phyloP scores from a whole-genome alignment of 2,888 invertebrate genomes.

The Drosophila seclusa region DNA sequence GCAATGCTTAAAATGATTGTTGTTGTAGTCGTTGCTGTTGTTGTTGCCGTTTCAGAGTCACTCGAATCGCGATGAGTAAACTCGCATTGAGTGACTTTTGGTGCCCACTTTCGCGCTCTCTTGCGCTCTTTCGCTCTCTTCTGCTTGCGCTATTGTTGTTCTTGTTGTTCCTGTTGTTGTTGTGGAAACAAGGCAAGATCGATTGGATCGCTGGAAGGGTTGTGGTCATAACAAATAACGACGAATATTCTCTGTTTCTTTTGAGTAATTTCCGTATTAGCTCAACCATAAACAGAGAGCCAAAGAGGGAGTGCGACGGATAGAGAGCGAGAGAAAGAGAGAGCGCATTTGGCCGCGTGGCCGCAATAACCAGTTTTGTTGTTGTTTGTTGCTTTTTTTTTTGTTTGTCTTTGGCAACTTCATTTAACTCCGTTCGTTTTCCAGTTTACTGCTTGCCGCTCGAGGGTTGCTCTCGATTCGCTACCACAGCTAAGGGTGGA shows the following conservation, averaged over 20 bases:
- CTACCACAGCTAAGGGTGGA: slow-evolving; percentile 36
- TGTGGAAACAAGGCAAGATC: slow-evolving; percentile 37
- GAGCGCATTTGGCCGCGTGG: slow-evolving; percentile 17
- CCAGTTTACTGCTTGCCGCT: slow-evolving; percentile 32
- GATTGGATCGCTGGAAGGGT: slow-evolving; percentile 6
- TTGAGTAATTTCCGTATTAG: slow-evolving; percentile 19
- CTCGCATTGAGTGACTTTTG: slow-evolving; percentile 9
- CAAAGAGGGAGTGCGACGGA: neutral
- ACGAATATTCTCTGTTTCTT: slow-evolving; percentile 12
- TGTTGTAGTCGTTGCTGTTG: slow-evolving; percentile 2
- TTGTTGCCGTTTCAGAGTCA: slow-evolving; percentile 3
- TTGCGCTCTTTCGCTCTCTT: neutral
- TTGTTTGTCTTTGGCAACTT: slow-evolving; percentile 24
- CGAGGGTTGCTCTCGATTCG: slow-evolving; percentile 38
- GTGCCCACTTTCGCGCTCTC: neutral
- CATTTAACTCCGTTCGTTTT: slow-evolving; percentile 39
- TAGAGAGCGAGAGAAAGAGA: neutral
- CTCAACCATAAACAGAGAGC: slow-evolving; percentile 22
- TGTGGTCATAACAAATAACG: neutral
- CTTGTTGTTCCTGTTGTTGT: neutral
- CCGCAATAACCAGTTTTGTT: slow-evolving; percentile 33
- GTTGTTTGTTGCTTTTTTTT: neutral
- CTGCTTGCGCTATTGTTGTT: neutral
- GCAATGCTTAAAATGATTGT: slow-evolving; percentile 6
- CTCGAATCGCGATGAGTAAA: neutral